These are phyloP conservation scores for Aphaenogaster rudis DNA, from an alignment of 1,140 invertebrate species.

Conservation along the genomic window DNA sequence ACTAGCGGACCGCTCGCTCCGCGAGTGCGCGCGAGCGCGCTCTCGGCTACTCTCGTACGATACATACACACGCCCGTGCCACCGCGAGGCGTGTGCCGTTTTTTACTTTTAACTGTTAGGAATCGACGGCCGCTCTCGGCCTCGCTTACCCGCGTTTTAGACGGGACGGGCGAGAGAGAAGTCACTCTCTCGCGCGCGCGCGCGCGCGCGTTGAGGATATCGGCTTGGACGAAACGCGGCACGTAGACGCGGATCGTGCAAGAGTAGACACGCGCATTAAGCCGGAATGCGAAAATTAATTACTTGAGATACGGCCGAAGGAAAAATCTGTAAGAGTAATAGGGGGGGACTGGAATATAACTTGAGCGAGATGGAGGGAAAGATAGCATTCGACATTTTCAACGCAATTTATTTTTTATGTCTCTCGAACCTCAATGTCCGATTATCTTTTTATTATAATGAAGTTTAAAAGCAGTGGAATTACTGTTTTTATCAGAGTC, in stretches of 20 bases:
- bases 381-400: neutral
- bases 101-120: slow-evolving; percentile 65
- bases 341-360: neutral
- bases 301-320: neutral
- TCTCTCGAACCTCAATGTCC: neutral
- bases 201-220: slow-evolving; percentile 57
- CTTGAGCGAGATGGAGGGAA: neutral
- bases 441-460: neutral
- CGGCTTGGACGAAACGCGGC: slow-evolving; percentile 51
- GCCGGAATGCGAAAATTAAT: slow-evolving; percentile 44
- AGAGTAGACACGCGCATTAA: neutral
- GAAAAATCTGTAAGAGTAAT: neutral
- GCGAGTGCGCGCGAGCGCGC: slow-evolving; percentile 12
- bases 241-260: neutral
- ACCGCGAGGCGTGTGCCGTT: slow-evolving; percentile 80
- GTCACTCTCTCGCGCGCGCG: slow-evolving; percentile 60
- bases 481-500: neutral
- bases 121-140: slow-evolving; percentile 62
- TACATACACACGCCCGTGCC: slow-evolving; percentile 62
- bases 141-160: slow-evolving; percentile 62
- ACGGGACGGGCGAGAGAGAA: slow-evolving; percentile 60
- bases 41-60: slow-evolving; percentile 56
- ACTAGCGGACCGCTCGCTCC: slow-evolving; percentile 36
- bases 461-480: neutral
- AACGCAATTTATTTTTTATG: neutral